Conservation (phyloP, 2,113 vertebrate genomes). For the Microcebus griseorufus region DNA sequence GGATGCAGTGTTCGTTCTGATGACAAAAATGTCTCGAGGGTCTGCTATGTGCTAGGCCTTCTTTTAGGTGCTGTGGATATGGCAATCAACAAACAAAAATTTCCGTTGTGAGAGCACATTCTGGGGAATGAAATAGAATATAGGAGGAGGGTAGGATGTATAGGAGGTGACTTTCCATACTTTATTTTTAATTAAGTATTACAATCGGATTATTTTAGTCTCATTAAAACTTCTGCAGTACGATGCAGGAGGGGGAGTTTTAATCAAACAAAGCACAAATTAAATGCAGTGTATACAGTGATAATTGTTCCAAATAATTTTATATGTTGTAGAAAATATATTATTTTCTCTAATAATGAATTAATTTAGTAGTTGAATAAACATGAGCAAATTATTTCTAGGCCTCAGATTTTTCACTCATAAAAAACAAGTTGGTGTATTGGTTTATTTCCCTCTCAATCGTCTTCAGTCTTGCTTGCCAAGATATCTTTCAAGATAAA, state of each 20-base stretch:
- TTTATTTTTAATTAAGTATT: no score
- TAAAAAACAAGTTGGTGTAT: background rate
- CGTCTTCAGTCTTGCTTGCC: background rate
- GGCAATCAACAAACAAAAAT: background rate
- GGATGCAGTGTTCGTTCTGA: background rate
- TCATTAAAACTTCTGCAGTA: no score
- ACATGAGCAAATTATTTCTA: conserved; percentile 29
- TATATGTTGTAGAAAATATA: background rate
- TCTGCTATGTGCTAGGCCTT: background rate
- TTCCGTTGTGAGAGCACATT: background rate
- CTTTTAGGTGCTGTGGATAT: background rate
- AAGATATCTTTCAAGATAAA: background rate
- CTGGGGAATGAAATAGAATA: background rate
- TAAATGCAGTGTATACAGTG: no score
- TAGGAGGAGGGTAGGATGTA: background rate
- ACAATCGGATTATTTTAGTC: no score
- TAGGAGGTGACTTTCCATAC: background rate
- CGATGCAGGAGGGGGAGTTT: no score
- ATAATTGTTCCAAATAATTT: conserved; percentile 15
- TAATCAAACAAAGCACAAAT: no score
- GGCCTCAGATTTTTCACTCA: background rate
- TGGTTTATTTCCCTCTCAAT: background rate
- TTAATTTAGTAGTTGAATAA: conserved; percentile 24
- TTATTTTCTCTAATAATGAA: conserved; percentile 6
- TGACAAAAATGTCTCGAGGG: background rate